Conservation (phyloP, 2,113 vertebrate species). For the Mellivora capensis region DNA sequence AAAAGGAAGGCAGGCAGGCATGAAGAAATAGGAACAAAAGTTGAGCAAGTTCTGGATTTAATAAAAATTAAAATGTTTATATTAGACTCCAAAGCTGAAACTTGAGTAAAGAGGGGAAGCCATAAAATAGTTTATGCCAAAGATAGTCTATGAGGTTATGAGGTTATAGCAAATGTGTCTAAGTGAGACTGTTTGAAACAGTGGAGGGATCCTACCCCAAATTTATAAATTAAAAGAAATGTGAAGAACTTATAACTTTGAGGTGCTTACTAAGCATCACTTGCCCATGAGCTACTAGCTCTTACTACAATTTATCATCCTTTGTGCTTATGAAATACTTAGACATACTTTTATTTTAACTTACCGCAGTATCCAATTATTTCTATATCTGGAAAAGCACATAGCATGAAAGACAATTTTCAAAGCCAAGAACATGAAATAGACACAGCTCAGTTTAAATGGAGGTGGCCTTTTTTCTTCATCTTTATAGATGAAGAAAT, state of each 20-base stretch:
- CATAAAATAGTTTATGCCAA: background rate
- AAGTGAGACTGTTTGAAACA: background rate
- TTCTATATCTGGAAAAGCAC: slow-evolving; percentile 53
- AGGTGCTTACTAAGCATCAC: background rate
- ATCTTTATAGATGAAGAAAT: background rate
- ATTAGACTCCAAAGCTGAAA: background rate
- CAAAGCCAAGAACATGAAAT: slow-evolving; percentile 56
- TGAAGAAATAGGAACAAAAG: background rate
- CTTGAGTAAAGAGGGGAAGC: background rate
- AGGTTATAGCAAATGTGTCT: background rate
- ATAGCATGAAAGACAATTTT: slow-evolving; percentile 46
- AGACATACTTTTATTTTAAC: slow-evolving; percentile 27
- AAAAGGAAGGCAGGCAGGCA: background rate
- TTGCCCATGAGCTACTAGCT: background rate
- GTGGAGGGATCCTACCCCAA: background rate
- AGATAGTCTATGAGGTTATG: background rate
- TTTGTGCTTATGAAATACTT: slow-evolving; percentile 32
- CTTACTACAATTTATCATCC: background rate
- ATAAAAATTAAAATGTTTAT: background rate
- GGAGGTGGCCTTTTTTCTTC: background rate
- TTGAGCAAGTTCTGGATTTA: background rate
- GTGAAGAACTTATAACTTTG: background rate
- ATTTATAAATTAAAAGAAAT: background rate
- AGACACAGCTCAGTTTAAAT: background rate
- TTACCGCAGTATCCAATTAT: slow-evolving; percentile 44